Conservation (phyloP, 2,113 vertebrate species). For the Pagrus major region DNA sequence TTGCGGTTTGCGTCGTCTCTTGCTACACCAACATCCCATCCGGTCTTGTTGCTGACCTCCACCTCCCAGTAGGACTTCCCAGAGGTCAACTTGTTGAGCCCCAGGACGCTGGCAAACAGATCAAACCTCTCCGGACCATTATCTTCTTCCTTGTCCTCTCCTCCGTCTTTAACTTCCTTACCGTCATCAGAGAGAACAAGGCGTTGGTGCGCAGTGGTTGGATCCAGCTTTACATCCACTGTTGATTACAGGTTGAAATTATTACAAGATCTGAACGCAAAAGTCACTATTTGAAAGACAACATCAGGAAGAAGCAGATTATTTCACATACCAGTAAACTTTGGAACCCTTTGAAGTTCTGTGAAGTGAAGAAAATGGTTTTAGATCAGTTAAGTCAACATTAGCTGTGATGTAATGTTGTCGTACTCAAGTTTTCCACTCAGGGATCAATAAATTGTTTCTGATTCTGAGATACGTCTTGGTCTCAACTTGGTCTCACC, state of each 20-base stretch:
- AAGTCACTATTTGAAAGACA: background rate
- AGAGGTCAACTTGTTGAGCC: conserved; percentile 29
- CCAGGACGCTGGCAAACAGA: conserved; percentile 68
- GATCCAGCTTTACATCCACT: conserved; percentile 78
- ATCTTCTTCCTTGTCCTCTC: background rate
- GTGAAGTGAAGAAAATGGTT: background rate
- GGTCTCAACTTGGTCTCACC: too few species aligned
- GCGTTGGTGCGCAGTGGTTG: conserved; percentile 54
- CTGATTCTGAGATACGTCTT: too few species aligned
- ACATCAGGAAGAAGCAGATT: background rate
- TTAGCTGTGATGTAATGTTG: too few species aligned
- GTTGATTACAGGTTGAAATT: background rate
- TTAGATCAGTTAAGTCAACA: background rate
- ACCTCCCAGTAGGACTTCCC: conserved; percentile 82
- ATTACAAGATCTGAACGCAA: background rate
- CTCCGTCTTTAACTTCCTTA: conserved; percentile 67
- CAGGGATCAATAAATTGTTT: too few species aligned
- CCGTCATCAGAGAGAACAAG: conserved; percentile 64
- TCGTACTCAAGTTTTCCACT: too few species aligned
- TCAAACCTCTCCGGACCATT: conserved; percentile 65
- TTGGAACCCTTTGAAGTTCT: conserved; percentile 69
- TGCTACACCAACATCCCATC: conserved; percentile 81
- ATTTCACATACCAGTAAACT: conserved; percentile 63
- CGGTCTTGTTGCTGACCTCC: conserved; percentile 68
- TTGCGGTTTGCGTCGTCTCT: conserved; percentile 58